Conservation (phyloP, 1,140 invertebrate genomes). For the Phymorhynchus buccinoides region DNA sequence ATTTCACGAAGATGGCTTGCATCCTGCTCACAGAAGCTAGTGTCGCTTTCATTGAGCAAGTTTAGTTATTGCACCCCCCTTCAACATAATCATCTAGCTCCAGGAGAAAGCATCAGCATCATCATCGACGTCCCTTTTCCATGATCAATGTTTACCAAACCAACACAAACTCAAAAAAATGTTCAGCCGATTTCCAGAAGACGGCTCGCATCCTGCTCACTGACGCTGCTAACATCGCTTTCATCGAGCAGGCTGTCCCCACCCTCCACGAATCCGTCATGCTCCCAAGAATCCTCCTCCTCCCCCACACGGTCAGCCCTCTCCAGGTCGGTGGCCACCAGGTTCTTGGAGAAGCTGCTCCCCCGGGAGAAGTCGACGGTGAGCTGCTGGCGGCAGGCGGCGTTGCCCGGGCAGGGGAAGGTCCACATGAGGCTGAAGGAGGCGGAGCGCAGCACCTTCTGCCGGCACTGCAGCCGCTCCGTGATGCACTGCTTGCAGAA, state of each 20-base stretch:
- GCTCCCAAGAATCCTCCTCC: neutral
- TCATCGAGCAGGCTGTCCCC: neutral
- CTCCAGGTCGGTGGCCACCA: conserved; percentile 18
- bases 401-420: conserved; percentile 33
- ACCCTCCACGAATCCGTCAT: neutral
- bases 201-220: neutral
- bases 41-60: no score
- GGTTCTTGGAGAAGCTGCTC: conserved; percentile 28
- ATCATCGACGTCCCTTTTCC: no score
- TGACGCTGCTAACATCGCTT: neutral
- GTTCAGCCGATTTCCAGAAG: neutral
- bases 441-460: conserved; percentile 29
- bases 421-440: conserved; percentile 38
- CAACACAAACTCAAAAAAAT: no score
- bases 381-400: conserved; percentile 24
- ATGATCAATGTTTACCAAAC: no score
- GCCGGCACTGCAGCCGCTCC: conserved; percentile 20
- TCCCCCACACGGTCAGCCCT: neutral
- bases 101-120: no score
- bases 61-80: no score
- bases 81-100: no score
- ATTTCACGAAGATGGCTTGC: no score
- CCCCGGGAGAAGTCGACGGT: conserved; percentile 32
- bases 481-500: conserved; percentile 37
- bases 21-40: no score